Conservation (phyloP, 2,797 vertebrate species). For the Urophycis tenuis region DNA sequence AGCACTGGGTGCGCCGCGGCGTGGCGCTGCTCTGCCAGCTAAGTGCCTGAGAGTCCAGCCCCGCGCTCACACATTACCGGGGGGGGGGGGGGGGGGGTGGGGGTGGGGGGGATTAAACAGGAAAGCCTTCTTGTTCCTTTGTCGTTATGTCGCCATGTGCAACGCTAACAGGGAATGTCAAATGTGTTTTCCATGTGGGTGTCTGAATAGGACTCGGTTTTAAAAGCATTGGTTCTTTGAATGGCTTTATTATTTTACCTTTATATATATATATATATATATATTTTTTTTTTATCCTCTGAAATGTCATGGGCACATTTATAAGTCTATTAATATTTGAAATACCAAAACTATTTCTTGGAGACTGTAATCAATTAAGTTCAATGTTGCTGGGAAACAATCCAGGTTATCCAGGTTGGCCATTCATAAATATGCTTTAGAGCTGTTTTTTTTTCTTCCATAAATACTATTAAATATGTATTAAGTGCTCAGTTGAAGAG, state of each 20-base stretch:
- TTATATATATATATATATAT: neutral
- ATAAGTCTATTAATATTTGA: neutral
- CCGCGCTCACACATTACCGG: neutral
- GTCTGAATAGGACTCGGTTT: neutral
- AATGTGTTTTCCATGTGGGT: neutral
- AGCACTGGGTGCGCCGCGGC: conserved; percentile 82
- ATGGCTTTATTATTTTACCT: neutral
- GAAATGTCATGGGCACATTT: neutral
- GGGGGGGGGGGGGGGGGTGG: too few relatives aligned
- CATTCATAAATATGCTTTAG: neutral
- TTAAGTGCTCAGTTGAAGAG: neutral
- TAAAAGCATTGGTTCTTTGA: neutral
- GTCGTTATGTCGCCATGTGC: neutral
- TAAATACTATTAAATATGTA: neutral
- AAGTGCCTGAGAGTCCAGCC: conserved; percentile 54
- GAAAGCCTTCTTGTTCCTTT: neutral
- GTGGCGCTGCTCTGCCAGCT: conserved; percentile 83
- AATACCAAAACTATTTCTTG: neutral
- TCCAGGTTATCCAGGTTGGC: too few relatives aligned
- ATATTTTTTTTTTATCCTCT: neutral
- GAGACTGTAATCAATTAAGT: neutral
- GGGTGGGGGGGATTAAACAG: neutral
- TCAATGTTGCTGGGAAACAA: neutral
- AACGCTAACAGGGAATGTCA: neutral
- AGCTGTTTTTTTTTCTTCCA: neutral